Base-by-base conservation (phyloP, 2,888 invertebrate genomes). In the Conchocele bisecta region DNA sequence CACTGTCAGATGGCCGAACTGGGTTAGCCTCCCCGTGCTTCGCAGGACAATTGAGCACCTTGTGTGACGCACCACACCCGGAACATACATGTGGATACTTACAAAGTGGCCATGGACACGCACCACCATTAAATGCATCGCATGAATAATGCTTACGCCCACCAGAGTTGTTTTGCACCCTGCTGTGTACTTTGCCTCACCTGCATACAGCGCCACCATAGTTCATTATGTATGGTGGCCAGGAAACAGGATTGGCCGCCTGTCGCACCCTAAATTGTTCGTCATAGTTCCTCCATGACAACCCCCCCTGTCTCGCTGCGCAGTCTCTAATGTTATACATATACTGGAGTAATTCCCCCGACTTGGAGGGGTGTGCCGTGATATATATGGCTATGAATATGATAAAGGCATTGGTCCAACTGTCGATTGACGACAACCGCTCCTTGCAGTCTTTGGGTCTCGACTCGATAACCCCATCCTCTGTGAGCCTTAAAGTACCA, bases 351-450 rank as follows among this genome's bases (percentile, higher is more conserved):
- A 71, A 3, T 9, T 65, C 71, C 7, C 29, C 15, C 13, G 56
- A 35, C 28, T 71, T 59, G 20, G 46, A 41, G 6, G 44, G 48
- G 39, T 56, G 37, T 6, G 33, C 42, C 2, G 31, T 11, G 0
- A 65, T 11, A 33, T 46, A 65, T 28, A 70, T 41, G n/a, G 22
- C 3, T 56, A 56, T 42, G 26, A 33, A 70, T 20, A 70, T 64
- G 13, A 70, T 24, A 46, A 71, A 70, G 15, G 63, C 64, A 26
- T 71, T 60, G 7, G 71, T 71, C 71, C 71, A 71, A 24, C 48
- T 59, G n/a, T 65, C 65, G n/a, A 71, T 51, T 11, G 53, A 48
- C 15, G 28, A 28, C 15, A 71, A 29, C 24, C 56, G 53, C 24
- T 71, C 59, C 17, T 58, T 65, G n/a, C 41, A 39, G n/a, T 50